Percentiles rank a stretch among this genome's conserved stretches.
These are phyloP conservation scores for Morone saxatilis DNA, from an alignment of 2,113 vertebrate genomes.

Conservation along the genomic window DNA sequence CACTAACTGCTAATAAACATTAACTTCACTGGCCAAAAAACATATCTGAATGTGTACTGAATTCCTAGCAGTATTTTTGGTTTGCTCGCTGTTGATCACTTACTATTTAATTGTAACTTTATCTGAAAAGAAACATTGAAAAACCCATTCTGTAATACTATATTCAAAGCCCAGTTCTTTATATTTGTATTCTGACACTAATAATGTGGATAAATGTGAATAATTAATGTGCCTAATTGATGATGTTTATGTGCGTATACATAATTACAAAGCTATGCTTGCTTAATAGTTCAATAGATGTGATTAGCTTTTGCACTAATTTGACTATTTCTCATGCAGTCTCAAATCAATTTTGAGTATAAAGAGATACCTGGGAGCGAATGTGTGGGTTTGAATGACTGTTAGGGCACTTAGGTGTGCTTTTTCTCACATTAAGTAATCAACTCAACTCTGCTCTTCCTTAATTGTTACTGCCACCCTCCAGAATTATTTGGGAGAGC, in stretches of 20 bases:
- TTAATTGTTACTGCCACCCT: constrained; percentile 53
- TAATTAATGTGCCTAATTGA: constrained; percentile 33
- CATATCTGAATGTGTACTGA: background rate
- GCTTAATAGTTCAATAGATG: constrained; percentile 45
- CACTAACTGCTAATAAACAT: background rate
- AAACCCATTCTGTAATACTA: background rate
- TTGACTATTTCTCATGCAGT: constrained; percentile 6
- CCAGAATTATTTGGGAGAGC: constrained; percentile 40
- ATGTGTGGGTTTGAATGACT: constrained; percentile 40
- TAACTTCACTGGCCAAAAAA: background rate
- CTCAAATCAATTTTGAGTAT: background rate
- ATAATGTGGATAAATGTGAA: constrained; percentile 21
- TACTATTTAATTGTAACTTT: background rate
- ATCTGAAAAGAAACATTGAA: background rate
- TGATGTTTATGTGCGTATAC: constrained; percentile 21
- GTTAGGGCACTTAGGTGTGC: constrained; percentile 8
- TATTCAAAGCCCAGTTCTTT: background rate
- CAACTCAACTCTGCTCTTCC: constrained; percentile 34
- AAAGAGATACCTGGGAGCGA: background rate
- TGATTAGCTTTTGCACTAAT: constrained; percentile 2
- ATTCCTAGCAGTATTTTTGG: no score
- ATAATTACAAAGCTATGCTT: constrained; percentile 31
- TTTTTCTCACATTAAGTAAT: constrained; percentile 60
- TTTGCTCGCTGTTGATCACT: background rate
- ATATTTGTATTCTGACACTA: constrained; percentile 12